These are phyloP conservation scores for Cuniculus paca DNA, from an alignment of 2,797 vertebrate genomes.

Conservation along the genomic window DNA sequence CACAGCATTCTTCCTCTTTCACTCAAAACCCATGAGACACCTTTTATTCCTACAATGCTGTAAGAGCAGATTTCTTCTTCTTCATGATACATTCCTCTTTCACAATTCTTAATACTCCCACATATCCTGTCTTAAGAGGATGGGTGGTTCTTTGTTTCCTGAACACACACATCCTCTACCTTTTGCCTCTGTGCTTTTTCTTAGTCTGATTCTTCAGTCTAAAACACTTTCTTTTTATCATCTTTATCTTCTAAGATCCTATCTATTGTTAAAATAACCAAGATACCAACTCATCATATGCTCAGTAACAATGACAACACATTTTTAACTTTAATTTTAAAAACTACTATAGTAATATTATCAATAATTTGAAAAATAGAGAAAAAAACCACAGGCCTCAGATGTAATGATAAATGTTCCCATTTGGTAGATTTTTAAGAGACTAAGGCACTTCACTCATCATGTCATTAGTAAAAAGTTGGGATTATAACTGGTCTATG, in stretches of 20 bases:
- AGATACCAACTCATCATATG: background rate
- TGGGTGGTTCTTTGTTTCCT: background rate
- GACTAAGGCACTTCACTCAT: background rate
- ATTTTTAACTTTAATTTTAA: slow-evolving; percentile 11
- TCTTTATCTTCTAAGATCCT: background rate
- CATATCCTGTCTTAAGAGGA: background rate
- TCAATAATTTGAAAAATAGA: background rate
- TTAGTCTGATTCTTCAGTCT: background rate
- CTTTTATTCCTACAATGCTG: background rate
- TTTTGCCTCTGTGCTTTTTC: background rate
- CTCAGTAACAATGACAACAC: background rate
- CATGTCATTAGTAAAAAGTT: background rate
- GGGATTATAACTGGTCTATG: background rate
- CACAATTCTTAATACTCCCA: background rate
- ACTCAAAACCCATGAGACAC: background rate
- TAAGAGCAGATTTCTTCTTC: background rate
- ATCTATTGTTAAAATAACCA: background rate
- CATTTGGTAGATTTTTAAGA: background rate
- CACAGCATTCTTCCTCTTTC: background rate
- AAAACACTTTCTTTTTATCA: background rate
- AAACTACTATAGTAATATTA: background rate
- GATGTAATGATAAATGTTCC: slow-evolving; percentile 10
- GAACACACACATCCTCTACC: background rate
- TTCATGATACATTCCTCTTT: background rate
- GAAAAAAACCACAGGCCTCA: background rate